Conservation (phyloP, 2,888 invertebrate species). For the Bombyx huttoni region DNA sequence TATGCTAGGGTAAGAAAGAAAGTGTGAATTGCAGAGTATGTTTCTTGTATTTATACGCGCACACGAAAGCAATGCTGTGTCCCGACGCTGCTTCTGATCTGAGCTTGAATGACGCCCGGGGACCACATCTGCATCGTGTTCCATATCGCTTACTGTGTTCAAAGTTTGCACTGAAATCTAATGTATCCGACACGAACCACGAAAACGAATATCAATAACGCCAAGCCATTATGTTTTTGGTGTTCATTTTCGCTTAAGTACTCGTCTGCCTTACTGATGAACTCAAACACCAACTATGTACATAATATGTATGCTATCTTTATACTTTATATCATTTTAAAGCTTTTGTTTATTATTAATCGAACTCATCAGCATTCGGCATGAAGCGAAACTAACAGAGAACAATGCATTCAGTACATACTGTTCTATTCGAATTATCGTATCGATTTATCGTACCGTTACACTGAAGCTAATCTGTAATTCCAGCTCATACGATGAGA, state of each 20-base stretch:
- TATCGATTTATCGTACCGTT: too few species aligned
- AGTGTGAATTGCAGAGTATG: conserved; percentile 59
- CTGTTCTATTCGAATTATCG: conserved; percentile 3
- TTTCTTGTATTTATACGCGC: conserved; percentile 32
- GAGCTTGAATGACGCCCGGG: conserved; percentile 29
- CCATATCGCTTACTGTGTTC: conserved; percentile 29
- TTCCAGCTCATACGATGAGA: conserved; percentile 80
- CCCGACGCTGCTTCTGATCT: conserved; percentile 20
- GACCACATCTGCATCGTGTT: conserved; percentile 35
- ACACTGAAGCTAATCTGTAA: conserved; percentile 2
- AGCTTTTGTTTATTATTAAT: conserved; percentile 60
- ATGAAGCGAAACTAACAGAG: conserved; percentile 62
- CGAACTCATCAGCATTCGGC: conserved; percentile 41
- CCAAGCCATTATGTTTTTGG: conserved; percentile 21
- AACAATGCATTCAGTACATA: conserved; percentile 63
- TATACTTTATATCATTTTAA: conserved; percentile 12
- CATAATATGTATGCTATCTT: conserved; percentile 8
- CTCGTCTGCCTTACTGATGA: conserved; percentile 71
- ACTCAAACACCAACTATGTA: conserved; percentile 12
- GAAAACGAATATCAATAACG: conserved; percentile 8
- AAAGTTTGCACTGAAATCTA: background rate
- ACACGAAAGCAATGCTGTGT: conserved; percentile 16
- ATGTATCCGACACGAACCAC: conserved; percentile 11
- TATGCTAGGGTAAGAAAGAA: conserved; percentile 71
- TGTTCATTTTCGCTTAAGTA: conserved; percentile 44